Evolutionary conservation across 2,888 invertebrate species (phyloP).

Genomic region (Physocephala rufipes): DNA sequence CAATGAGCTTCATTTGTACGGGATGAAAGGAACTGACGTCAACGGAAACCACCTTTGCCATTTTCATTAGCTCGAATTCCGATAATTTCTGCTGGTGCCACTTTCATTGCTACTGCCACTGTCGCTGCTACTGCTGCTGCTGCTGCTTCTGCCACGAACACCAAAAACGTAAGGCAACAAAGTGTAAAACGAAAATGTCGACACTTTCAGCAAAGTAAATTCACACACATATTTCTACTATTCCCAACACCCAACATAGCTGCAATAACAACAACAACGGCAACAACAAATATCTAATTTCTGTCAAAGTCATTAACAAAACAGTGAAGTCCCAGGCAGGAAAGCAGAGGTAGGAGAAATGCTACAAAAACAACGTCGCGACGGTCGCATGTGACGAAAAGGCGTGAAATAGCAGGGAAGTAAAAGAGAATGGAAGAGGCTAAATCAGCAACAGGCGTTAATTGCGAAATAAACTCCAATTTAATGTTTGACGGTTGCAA

Average conservation of each 20-base stretch:
- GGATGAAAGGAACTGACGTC: constrained; percentile 19
- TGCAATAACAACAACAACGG: background rate
- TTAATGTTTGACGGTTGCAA: constrained; percentile 49
- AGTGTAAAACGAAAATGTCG: constrained; percentile 50
- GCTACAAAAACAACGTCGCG: too few relatives aligned
- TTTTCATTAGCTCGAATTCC: background rate
- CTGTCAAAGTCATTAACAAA: constrained; percentile 59
- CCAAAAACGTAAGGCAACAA: constrained; percentile 42
- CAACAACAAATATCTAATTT: constrained; percentile 42
- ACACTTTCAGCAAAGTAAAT: constrained; percentile 46
- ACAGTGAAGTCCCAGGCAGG: constrained; percentile 39
- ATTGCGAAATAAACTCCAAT: constrained; percentile 65
- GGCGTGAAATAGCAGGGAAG: too few relatives aligned
- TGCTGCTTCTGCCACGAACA: background rate
- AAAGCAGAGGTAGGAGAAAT: too few relatives aligned
- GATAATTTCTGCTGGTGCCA: background rate
- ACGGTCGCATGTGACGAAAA: too few relatives aligned
- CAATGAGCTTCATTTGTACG: constrained; percentile 41
- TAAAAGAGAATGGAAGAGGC: constrained; percentile 36
- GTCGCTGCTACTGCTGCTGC: background rate
- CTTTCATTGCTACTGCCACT: too few relatives aligned
- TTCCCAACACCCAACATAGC: constrained; percentile 32
- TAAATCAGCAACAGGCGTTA: constrained; percentile 61
- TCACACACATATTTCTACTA: constrained; percentile 49
- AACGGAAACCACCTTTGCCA: constrained; percentile 1